Evolutionary conservation across 2,113 vertebrate species (phyloP), one percentile per base, ranked within the genome.

Genomic region (Rhabdornis inornatus): DNA sequence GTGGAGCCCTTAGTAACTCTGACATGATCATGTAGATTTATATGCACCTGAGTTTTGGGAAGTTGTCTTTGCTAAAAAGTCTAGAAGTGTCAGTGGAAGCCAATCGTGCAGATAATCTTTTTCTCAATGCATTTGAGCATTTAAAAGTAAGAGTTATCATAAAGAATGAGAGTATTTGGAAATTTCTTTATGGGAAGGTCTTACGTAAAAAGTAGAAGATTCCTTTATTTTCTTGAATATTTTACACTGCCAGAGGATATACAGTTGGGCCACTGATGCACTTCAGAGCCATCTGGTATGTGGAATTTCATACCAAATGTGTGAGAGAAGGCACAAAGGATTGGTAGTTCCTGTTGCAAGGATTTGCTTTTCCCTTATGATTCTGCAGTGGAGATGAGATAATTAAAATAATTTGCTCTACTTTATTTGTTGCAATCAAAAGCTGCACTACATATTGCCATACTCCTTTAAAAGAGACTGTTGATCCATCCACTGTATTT

Each of bases 1-100:
- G 23, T 5, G 2, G n/a, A 83, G 57, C 60, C 55, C 63, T 85
- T 45, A 47, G 57, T 37, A 45, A 6, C 44, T 78, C 16, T 25
- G 40, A 31, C 1, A 0, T 10, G 9, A 25, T 86, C 23, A 6
- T 1, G 0, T 25, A 6, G 10, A 15, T 63, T 60, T 65, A 8
- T 45, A 5, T 25, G 19, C 55, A 15, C 27, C 11, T 63, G 61
- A 53, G 18, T 40, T 69, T 42, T 47, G 13, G 42, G 59, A 83
- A 68, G 33, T 8, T 63, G 27, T 49, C 40, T 71, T 56, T 65
- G 83, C 30, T 60, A 7, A 12, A 7, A 69, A 42, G 42, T 44
- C 9, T 44, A 6, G 25, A 85, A 44, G 28, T 56, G 22, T 90
- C 7, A 20, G 18, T 47, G 40, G 72, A 84, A 87, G 44, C 7